Evolutionary conservation across 2,113 vertebrate species (phyloP), one percentile per base, ranked within the genome.

Genomic region (Talpa occidentalis): DNA sequence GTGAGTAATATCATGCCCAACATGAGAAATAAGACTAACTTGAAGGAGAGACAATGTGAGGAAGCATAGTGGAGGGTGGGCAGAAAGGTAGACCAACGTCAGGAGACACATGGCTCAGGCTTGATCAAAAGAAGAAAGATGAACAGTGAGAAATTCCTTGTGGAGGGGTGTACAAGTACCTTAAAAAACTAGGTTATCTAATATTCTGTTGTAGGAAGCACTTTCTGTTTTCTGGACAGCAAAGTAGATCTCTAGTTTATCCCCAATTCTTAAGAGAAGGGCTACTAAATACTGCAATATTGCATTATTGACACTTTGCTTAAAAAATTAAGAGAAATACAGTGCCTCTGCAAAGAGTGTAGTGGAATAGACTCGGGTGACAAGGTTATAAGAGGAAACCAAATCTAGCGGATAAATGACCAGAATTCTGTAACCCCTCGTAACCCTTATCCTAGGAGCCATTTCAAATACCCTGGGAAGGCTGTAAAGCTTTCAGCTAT

Each of bases 1-100:
- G 32, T 28, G 40, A 70, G 11, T 0, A 67, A 3, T 44, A 9
- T 16, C 1, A 3, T 62, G 10, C 1, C 1, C 1, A n/a, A 1
- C 12, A 37, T 47, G 16, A 77, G 28, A 84, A 62, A 47, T 37
- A 62, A 76, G 59, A 35, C 7, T 40, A 3, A 37, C 17, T n/a
- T 12, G 32, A 10, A 54, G n/a, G 28, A 42, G 3, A 62, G 66
- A 49, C 4, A 32, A 7, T 42, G 1, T 59, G 32, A 24, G 10
- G 24, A 2, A 52, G 60, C 0, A 19, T 76, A 22, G 3, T 5
- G 14, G 8, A 32, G 24, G 8, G 24, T 56, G 54, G 28, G 6
- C 60, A 62, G 30, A 3, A 10, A 30, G 24, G 12, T 54, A 9
- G 19, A 8, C 12, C 8, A 1, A 0, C 26, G 10, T 30, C 9